These are phyloP conservation scores for Gymnocephalus cernua DNA, from an alignment of 2,113 vertebrate genomes.

Conservation along the genomic window DNA sequence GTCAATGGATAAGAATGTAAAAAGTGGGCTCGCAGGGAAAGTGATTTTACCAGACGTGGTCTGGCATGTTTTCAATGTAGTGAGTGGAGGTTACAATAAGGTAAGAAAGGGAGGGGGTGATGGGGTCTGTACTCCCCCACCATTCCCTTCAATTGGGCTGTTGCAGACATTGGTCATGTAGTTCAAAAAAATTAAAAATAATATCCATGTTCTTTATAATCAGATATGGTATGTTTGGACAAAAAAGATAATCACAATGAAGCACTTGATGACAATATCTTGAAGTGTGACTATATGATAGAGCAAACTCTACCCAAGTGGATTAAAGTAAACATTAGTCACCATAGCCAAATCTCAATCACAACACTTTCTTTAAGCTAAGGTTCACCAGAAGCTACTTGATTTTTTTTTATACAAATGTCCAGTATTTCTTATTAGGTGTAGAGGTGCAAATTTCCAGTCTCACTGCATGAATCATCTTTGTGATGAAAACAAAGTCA, in stretches of 20 bases:
- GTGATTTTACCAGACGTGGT: slow-evolving; percentile 86
- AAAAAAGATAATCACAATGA: neutral
- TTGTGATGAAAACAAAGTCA: slow-evolving; percentile 20
- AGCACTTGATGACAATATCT: neutral
- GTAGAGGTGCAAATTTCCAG: neutral
- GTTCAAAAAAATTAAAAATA: too few species aligned
- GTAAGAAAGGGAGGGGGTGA: slow-evolving; percentile 63
- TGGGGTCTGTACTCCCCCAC: slow-evolving; percentile 46
- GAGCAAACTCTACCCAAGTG: neutral
- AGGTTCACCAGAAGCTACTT: neutral
- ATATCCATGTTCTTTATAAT: slow-evolving; percentile 17
- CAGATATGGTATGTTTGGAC: neutral
- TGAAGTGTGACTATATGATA: neutral
- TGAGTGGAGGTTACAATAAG: slow-evolving; percentile 82
- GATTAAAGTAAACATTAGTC: neutral
- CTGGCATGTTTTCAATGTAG: slow-evolving; percentile 82
- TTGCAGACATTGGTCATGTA: slow-evolving; percentile 14
- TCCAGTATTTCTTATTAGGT: neutral
- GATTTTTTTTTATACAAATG: neutral
- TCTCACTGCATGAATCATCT: neutral
- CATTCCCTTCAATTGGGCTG: slow-evolving; percentile 55
- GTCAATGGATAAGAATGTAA: slow-evolving; percentile 86
- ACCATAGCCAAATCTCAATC: neutral
- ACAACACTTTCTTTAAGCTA: neutral
- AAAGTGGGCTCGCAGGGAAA: slow-evolving; percentile 81